Evolutionary conservation across 92 coral and sea anemone species (phyloP), one percentile per base, ranked within the genome.

Genomic region (Pocillopora meandrina): DNA sequence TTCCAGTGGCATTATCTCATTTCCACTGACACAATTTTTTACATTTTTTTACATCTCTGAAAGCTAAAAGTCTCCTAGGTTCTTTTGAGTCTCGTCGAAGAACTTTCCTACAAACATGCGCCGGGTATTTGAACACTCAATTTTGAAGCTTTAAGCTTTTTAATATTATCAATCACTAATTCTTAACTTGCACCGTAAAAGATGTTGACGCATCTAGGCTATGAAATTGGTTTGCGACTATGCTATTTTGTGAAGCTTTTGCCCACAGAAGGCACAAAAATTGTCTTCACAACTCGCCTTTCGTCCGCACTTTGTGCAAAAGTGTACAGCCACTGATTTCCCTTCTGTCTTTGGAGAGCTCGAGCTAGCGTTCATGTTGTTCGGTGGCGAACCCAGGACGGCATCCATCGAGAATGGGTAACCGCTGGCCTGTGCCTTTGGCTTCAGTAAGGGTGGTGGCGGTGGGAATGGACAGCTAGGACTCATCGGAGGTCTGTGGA

Each of bases 251-350:
- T 82, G 85, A 17, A 96, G 87, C 65, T 91, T 96, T 71, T 94
- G 92, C 60, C 99, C 99, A 72, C 99, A 97, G 10, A 86, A 87
- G 21, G 98, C 98, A 75, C 99, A 97, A 65, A 95, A 97, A 78
- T 97, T 97, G 82, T 97, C 97, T n/a, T 83, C 70, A 16, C 33
- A 86, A 79, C 77, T 91, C 19, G 93, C 95, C 62, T 90, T 92
- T 49, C 95, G 89, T 17, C 99, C 99, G 78, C 99, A 97, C 78
- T 97, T 87, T 20, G 98, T 97, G 77, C 99, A 97, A 82, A 86
- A 97, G 65, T 93, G 97, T 57, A 82, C 57, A 21, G 65, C 47
- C 26, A 77, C 81, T 16, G 81, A 59, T 11, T 88, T 80, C 16
- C 72, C 88, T 2, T 92, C 95, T 3, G 81, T 94, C 34, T 85